Evolutionary conservation across 53 echinoderm and acorn worm species (phyloP), one percentile per base, ranked within the genome.

Genomic region (Actinopyga echinites): DNA sequence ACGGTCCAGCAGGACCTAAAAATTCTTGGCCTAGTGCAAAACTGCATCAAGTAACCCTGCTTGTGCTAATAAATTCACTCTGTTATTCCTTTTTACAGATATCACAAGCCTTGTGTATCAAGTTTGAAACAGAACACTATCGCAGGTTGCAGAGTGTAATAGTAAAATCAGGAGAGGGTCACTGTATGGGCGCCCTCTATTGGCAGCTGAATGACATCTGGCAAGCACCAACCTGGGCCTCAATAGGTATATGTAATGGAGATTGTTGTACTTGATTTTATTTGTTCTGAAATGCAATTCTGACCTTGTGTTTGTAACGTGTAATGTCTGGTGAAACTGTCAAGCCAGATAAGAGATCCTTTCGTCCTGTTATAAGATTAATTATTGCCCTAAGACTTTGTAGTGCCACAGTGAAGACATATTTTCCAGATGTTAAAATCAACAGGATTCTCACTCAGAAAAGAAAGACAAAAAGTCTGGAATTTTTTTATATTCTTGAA

Each of bases 121-220:
- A 97, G 89, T 87, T 88, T 64, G 97, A 97, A 69, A 94, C 97
- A 4, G 97, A 97, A 85, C 93, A 97, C 49, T 97, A 94, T 64
- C 88, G 97, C 15, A 83, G 93, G 15, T 80, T 94, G 26, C 97
- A 94, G 82, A 89, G 90, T 61, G 42, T 84, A 25, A 15, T 94
- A 9, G 78, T 86, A 2, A 68, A 84, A 15, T 49, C 17, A 49
- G 90, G 90, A 7, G 81, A 90, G 56, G 97, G 97, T 13, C 86
- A 82, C 80, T 95, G 94, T 24, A 97, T 94, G 92, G 97, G 97
- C 35, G 94, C 94, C 38, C 94, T 97, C 71, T 97, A 97, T 82
- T 97, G 97, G 94, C 97, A 97, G 30, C 85, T 97, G 29, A 97
- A 97, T 57, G 97, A 97, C 84, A 94, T 97, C 33, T 97, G 97